phyloP scores from a whole-genome alignment of 1,140 invertebrate species.

The Mercenaria mercenaria region DNA sequence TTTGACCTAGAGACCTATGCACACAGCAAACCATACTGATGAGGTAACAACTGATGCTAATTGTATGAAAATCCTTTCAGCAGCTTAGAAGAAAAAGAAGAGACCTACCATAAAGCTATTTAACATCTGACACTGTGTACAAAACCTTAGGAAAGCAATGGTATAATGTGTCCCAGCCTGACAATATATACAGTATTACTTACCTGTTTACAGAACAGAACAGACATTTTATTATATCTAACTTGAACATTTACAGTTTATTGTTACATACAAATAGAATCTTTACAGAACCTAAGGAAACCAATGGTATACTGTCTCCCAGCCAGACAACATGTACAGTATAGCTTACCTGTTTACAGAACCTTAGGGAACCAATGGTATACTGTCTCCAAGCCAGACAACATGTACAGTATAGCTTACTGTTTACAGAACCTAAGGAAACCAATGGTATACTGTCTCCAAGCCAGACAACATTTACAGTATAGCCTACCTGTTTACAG shows the following conservation, averaged over 20 bases:
- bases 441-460: constrained; percentile 99
- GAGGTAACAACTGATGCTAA: no score
- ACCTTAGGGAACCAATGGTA: constrained; percentile 99
- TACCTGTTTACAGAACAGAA: constrained; percentile 98
- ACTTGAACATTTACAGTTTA: constrained; percentile 98
- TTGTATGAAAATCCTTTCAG: no score
- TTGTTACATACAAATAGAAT: constrained; percentile 92
- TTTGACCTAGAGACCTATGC: no score
- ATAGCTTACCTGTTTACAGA: constrained; percentile 99
- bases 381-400: constrained; percentile 98
- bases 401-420: constrained; percentile 97
- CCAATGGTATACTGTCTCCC: no score
- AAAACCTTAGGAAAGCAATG: constrained; percentile 99
- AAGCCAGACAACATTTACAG: constrained; percentile 98
- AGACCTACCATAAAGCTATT: constrained; percentile 94
- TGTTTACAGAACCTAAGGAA: constrained; percentile 99
- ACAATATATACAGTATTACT: constrained; percentile 97
- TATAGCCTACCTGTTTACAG: constrained; percentile 97
- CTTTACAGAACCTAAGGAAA: no score
- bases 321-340: no score
- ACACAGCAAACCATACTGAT: no score
- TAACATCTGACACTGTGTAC: constrained; percentile 99
- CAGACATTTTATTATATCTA: constrained; percentile 99
- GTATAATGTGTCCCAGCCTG: constrained; percentile 99
- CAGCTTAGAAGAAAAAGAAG: no score